Evolutionary conservation across 2,797 vertebrate genomes (phyloP), one percentile per base, ranked within the genome.

Genomic region (Psittacula derbiana): DNA sequence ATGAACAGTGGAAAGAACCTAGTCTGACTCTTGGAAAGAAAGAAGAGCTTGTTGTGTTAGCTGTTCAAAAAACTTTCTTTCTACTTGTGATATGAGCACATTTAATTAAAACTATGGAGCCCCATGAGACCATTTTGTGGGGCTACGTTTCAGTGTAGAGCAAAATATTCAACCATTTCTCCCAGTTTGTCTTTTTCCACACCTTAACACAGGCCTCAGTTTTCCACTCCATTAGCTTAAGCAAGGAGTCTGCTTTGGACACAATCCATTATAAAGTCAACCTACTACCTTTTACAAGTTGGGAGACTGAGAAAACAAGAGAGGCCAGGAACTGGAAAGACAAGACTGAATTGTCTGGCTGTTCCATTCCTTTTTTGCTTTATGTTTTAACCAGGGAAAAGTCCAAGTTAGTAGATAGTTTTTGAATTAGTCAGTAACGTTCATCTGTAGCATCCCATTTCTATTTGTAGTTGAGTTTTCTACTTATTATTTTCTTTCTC

Each of bases 161-260:
- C 44, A 79, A 49, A 21, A 21, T 40, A 64, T 58, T 46, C 90
- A 94, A 78, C 71, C 2, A 62, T 86, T 95, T 94, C 72, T 97
- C 84, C 87, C 94, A 96, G 84, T 91, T 76, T 50, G 46, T 84
- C 60, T 89, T 95, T 81, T 95, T 86, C 86, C 72, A 81, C 74
- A 91, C 65, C 61, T 91, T 85, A 94, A 84, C 28, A 73, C 38
- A 36, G 74, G 71, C 53, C 49, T 44, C 78, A 58, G 57, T 91
- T 96, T 97, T 96, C 86, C 87, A 69, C 65, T 88, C 91, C 64
- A 80, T 60, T 87, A 83, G 91, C 80, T 95, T 83, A 85, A 95
- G 47, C 50, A 93, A 90, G 62, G 72, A 93, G 74, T 85, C 95
- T 94, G 61, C 58, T 89, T 96, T 96, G 91, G 95, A 95, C 67